A percentile compares a stretch with the other conserved stretches of the same genome.
Evolutionary conservation across 2,113 vertebrate genomes (phyloP).

Genomic region (Prietella phreatophila): DNA sequence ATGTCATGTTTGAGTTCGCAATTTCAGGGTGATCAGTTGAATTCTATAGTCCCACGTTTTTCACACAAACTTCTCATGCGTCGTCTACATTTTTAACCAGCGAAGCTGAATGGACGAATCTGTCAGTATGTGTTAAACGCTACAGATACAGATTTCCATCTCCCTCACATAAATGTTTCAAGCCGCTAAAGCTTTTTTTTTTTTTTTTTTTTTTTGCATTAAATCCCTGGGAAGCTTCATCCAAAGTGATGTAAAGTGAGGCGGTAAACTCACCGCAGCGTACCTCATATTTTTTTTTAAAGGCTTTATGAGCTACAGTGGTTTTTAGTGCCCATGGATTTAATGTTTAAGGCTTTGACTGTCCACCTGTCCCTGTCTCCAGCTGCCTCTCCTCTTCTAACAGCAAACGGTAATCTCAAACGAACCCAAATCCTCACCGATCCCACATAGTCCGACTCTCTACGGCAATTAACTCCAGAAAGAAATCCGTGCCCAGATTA

Average conservation of each 20-base stretch:
- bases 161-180: neutral
- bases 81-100: neutral
- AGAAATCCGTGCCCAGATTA: slow-evolving; percentile 20
- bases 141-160: neutral
- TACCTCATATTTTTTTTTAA: neutral
- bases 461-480: slow-evolving; percentile 33
- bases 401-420: slow-evolving; percentile 50
- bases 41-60: neutral
- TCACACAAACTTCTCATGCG: neutral
- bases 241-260: neutral
- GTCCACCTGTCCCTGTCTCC: slow-evolving; percentile 1
- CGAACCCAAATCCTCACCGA: slow-evolving; percentile 53
- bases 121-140: neutral
- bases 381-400: slow-evolving; percentile 38
- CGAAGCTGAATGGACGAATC: neutral
- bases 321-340: neutral
- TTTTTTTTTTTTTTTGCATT: neutral
- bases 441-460: slow-evolving; percentile 48
- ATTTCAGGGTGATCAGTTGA: neutral
- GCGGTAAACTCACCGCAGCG: neutral
- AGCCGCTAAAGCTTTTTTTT: neutral
- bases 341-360: neutral
- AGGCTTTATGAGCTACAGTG: neutral
- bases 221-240: neutral
- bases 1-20: neutral